These are phyloP conservation scores for Drosophila sp. DNA, from an alignment of 1,140 invertebrate genomes.

Conservation along the genomic window DNA sequence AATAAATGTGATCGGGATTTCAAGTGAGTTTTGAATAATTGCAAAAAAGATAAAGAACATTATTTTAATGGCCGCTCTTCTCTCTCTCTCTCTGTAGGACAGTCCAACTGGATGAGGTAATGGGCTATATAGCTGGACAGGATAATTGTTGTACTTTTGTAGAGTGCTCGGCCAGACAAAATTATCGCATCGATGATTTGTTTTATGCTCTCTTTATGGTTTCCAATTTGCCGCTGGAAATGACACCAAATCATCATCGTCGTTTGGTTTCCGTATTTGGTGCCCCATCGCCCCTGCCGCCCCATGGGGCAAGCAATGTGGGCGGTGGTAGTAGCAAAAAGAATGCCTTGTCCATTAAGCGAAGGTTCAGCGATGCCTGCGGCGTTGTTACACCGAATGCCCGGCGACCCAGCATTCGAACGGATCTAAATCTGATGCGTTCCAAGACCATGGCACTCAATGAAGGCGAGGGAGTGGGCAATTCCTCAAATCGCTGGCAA, in stretches of 20 bases:
- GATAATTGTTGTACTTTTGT: constrained; percentile 90
- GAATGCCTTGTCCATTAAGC: constrained; percentile 90
- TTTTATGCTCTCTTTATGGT: constrained; percentile 92
- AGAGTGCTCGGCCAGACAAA: constrained; percentile 92
- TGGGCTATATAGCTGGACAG: constrained; percentile 88
- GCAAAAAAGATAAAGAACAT: not conserved
- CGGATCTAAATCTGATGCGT: constrained; percentile 93
- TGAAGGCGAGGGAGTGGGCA: constrained; percentile 84
- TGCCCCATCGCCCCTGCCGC: constrained; percentile 88
- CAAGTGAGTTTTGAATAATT: constrained; percentile 83
- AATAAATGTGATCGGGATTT: constrained; percentile 92
- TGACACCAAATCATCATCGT: constrained; percentile 94
- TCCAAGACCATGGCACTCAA: constrained; percentile 90
- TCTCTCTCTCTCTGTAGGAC: constrained; percentile 83
- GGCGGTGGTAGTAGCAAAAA: constrained; percentile 88
- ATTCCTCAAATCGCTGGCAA: constrained; percentile 64
- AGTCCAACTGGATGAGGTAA: constrained; percentile 88
- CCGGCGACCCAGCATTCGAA: constrained; percentile 91
- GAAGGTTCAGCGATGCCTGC: constrained; percentile 91
- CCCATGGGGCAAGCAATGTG: constrained; percentile 85
- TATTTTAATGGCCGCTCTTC: not conserved
- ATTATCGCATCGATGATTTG: constrained; percentile 90
- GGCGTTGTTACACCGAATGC: constrained; percentile 93
- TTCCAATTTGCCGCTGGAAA: constrained; percentile 91
- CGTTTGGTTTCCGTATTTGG: constrained; percentile 88